These are phyloP conservation scores for Propithecus perrieri DNA, from an alignment of 2,797 vertebrate species.

Conservation along the genomic window DNA sequence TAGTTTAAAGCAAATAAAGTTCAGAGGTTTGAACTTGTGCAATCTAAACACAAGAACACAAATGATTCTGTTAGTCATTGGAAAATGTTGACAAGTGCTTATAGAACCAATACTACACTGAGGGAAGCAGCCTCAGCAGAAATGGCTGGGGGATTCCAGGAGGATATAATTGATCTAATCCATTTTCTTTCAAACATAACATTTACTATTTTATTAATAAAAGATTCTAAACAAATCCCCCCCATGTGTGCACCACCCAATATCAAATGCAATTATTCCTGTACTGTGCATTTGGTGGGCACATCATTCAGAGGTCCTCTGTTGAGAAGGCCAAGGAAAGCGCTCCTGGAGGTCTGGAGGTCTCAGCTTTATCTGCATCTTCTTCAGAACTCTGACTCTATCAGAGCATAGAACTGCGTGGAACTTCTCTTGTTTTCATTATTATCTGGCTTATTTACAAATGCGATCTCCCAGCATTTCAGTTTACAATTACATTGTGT, in stretches of 20 bases:
- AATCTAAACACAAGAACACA: background rate
- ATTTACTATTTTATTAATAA: background rate
- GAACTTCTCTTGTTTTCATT: background rate
- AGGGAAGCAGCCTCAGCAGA: background rate
- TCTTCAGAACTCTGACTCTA: background rate
- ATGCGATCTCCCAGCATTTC: background rate
- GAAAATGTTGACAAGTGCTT: background rate
- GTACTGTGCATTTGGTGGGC: background rate
- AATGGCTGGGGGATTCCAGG: background rate
- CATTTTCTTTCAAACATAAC: background rate
- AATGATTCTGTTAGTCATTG: background rate
- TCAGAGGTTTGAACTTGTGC: background rate
- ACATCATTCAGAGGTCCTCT: background rate
- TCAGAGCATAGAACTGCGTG: background rate
- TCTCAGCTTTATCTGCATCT: background rate
- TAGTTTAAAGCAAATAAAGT: background rate
- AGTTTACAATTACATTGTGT: background rate
- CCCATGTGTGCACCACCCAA: background rate
- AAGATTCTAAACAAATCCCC: background rate
- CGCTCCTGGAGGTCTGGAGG: background rate
- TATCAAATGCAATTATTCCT: conserved; percentile 11
- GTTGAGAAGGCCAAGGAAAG: background rate
- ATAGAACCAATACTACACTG: background rate
- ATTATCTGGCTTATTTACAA: background rate
- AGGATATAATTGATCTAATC: background rate